Percentiles rank a stretch among this genome's conserved stretches.
Evolutionary conservation across 2,888 invertebrate genomes (phyloP).

Genomic region (Daptonema setosum): DNA sequence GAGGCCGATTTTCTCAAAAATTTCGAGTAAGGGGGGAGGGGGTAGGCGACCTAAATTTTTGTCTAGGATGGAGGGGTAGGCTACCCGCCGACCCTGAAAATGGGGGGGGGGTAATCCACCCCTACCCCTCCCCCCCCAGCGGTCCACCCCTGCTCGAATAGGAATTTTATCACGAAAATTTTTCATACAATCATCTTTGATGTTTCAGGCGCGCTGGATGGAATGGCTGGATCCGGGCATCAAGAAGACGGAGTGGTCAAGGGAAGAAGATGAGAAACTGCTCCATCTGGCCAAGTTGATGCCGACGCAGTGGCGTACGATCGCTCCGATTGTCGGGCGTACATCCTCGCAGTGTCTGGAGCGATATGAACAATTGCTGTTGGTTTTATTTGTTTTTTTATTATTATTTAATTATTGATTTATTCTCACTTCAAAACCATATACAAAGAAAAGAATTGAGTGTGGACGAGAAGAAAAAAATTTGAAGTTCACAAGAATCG

Average conservation of each 20-base stretch:
- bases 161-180: too few species aligned
- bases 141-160: too few species aligned
- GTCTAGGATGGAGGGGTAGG: too few species aligned
- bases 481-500: too few species aligned
- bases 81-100: too few species aligned
- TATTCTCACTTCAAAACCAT: not conserved
- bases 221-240: slow-evolving; percentile 99
- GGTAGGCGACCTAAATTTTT: too few species aligned
- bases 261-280: slow-evolving; percentile 94
- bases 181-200: not conserved
- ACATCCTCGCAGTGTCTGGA: slow-evolving; percentile 97
- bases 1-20: too few species aligned
- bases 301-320: slow-evolving; percentile 99
- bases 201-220: slow-evolving; percentile 31
- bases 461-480: too few species aligned
- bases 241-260: slow-evolving; percentile 98
- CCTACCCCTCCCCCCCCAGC: too few species aligned
- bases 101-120: too few species aligned
- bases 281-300: slow-evolving; percentile 89
- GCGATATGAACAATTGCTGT: slow-evolving; percentile 82
- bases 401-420: not conserved
- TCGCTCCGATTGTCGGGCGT: slow-evolving; percentile 91
- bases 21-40: too few species aligned
- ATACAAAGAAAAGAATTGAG: too few species aligned
- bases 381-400: slow-evolving; percentile 32